phyloP scores from a whole-genome alignment of 1,140 invertebrate species.

The Temnothorax curvispinosus region DNA sequence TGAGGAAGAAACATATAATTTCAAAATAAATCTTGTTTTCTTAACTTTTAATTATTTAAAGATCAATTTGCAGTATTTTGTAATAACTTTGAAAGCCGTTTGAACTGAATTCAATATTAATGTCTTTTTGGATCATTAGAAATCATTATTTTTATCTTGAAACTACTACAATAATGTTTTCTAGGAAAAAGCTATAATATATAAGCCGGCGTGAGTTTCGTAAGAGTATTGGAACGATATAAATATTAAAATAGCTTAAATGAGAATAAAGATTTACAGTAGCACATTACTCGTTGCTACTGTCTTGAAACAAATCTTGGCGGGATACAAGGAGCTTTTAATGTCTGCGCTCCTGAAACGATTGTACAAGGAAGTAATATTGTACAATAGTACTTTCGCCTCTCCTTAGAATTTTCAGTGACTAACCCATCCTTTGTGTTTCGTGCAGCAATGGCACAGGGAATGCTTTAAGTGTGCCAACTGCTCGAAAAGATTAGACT shows the following conservation, averaged over 20 bases:
- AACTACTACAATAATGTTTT: not conserved
- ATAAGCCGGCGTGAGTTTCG: not conserved
- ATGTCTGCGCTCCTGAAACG: constrained; percentile 45
- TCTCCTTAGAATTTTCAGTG: constrained; percentile 72
- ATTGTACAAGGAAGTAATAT: constrained; percentile 26
- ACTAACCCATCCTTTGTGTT: constrained; percentile 83
- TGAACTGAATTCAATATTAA: not conserved
- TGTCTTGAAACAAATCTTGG: constrained; percentile 17
- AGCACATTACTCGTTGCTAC: not conserved
- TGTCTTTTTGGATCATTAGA: not conserved
- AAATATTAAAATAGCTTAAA: not conserved
- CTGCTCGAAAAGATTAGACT: constrained; percentile 98
- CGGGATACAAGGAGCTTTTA: constrained; percentile 39
- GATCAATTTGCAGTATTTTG: not conserved
- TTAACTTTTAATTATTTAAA: not conserved
- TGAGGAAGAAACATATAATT: not conserved
- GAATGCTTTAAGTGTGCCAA: constrained; percentile 97
- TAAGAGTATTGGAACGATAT: not conserved
- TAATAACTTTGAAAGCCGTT: not conserved
- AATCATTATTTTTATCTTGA: not conserved
- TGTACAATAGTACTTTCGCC: constrained; percentile 46
- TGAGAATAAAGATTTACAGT: not conserved
- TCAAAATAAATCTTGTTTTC: not conserved
- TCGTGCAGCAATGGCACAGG: constrained; percentile 91
- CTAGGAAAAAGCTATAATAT: not conserved